Percentiles rank a stretch among this genome's conserved stretches.
phyloP scores from a whole-genome alignment of 2,888 invertebrate genomes.

The Noctua comes region DNA sequence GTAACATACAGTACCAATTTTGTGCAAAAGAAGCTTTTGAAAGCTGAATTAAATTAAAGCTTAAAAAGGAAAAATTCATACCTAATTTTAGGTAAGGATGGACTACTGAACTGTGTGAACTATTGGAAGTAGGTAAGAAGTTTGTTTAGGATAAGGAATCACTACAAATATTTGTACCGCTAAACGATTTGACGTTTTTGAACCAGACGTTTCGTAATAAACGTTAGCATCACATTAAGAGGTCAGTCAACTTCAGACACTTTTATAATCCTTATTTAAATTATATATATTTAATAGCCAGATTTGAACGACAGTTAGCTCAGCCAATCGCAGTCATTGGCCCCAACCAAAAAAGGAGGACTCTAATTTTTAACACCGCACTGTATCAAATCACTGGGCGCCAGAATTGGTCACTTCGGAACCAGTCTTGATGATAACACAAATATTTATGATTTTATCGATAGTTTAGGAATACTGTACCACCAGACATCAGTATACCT shows the following conservation, averaged over 20 bases:
- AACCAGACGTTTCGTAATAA: conserved; percentile 36
- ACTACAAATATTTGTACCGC: conserved; percentile 16
- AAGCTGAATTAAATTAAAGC: background rate
- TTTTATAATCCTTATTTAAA: conserved; percentile 34
- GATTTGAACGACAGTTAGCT: conserved; percentile 26
- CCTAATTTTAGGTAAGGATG: background rate
- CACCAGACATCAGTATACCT: background rate
- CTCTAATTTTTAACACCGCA: background rate
- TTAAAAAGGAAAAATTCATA: too few species aligned
- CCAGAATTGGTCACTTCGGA: background rate
- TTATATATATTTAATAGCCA: conserved; percentile 29
- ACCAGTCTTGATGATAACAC: background rate
- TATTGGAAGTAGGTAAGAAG: too few species aligned
- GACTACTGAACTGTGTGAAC: background rate
- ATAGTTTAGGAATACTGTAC: background rate
- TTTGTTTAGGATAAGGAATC: conserved; percentile 11
- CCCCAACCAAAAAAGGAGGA: conserved; percentile 22
- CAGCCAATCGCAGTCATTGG: conserved; percentile 29
- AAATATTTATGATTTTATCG: background rate
- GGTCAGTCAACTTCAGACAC: conserved; percentile 55
- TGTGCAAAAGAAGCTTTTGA: background rate
- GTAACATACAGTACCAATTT: background rate
- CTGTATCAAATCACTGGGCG: background rate
- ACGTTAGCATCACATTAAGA: conserved; percentile 54
- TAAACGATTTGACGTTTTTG: conserved; percentile 27